A percentile compares a stretch with the other conserved stretches of the same genome.
Conservation (phyloP, 2,888 invertebrate genomes). For the Xestoiulus laeticollis region DNA sequence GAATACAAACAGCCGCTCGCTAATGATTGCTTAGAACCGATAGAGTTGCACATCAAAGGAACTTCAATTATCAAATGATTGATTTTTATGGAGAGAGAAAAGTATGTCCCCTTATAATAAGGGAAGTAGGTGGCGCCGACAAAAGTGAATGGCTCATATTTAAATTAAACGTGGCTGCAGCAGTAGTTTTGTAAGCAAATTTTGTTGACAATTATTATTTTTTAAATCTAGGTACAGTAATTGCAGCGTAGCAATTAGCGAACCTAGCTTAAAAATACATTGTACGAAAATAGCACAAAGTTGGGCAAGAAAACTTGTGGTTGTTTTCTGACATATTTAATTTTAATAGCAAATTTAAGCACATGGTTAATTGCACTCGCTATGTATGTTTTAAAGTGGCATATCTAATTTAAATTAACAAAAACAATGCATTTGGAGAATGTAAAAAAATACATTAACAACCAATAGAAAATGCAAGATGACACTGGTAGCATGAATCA, state of each 20-base stretch:
- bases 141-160: not conserved
- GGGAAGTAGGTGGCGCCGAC: not conserved
- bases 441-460: no score
- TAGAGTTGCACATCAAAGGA: slow-evolving; percentile 17
- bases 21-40: slow-evolving; percentile 28
- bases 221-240: not conserved
- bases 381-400: not conserved
- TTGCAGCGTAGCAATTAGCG: not conserved
- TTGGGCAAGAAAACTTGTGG: not conserved
- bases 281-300: not conserved
- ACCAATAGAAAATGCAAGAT: no score
- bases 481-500: no score
- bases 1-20: slow-evolving; percentile 16
- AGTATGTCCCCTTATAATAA: not conserved
- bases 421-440: no score
- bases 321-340: not conserved
- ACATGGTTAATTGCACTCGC: not conserved
- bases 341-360: not conserved
- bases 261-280: not conserved
- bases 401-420: not conserved
- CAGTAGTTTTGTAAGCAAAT: not conserved
- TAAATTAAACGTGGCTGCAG: not conserved
- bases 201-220: slow-evolving; percentile 13
- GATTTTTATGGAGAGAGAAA: slow-evolving; percentile 22
- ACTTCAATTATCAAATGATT: slow-evolving; percentile 38